A percentile compares a stretch with the other conserved stretches of the same genome.
phyloP scores from a whole-genome alignment of 2,888 invertebrate genomes.

The Ormyrus rosae region DNA sequence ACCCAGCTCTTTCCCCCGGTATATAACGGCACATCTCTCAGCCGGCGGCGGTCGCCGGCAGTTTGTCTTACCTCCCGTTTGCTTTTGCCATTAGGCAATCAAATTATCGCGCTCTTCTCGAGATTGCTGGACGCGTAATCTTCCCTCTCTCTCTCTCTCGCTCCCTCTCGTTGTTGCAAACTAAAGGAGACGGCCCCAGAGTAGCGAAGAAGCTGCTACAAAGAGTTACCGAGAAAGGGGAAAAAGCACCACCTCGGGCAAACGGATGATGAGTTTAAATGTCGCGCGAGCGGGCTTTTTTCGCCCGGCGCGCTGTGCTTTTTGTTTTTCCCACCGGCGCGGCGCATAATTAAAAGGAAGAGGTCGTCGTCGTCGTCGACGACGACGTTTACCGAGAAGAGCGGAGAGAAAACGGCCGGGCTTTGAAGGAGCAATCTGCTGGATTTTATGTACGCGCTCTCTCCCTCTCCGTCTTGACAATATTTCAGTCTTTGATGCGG shows the following conservation, averaged over 20 bases:
- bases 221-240: background rate
- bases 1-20: background rate
- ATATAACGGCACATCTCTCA: background rate
- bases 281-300: conserved; percentile 12
- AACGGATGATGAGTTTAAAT: conserved; percentile 37
- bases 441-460: background rate
- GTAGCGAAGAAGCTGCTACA: conserved; percentile 1
- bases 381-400: background rate
- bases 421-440: conserved; percentile 13
- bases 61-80: conserved; percentile 59
- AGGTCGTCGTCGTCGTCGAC: background rate
- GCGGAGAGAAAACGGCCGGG: background rate
- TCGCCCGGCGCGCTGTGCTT: conserved; percentile 1
- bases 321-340: background rate
- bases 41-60: conserved; percentile 20
- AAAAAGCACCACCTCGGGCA: background rate
- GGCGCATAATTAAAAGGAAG: conserved; percentile 26
- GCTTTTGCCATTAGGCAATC: conserved; percentile 64
- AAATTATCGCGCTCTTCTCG: conserved; percentile 64
- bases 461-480: background rate
- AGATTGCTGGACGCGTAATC: conserved; percentile 59
- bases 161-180: conserved; percentile 1
- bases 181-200: background rate
- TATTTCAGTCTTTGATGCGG: background rate
- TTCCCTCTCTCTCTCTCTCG: background rate